Conservation (phyloP, 2,113 vertebrate species). For the Galbula dea region DNA sequence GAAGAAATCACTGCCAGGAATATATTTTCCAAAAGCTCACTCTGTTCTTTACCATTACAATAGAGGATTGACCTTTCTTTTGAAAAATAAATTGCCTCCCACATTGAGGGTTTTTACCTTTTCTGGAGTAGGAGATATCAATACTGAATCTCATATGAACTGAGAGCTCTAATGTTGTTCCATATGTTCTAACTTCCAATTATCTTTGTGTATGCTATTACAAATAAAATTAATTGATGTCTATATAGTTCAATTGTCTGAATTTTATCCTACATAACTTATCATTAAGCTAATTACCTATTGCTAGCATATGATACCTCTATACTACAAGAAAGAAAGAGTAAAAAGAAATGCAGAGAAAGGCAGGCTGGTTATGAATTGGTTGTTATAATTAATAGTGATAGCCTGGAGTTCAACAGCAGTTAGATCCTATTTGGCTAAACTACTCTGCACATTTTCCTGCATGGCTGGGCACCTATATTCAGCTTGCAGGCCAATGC, state of each 20-base stretch:
- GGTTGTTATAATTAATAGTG: not conserved
- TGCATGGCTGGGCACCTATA: not conserved
- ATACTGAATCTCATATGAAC: not conserved
- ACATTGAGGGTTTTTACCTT: constrained; percentile 8
- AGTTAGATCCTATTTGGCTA: not conserved
- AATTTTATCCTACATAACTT: not conserved
- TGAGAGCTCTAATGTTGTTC: not conserved
- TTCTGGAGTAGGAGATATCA: not conserved
- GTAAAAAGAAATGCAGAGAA: not conserved
- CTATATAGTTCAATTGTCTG: not conserved
- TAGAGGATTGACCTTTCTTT: not conserved
- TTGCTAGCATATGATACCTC: not conserved
- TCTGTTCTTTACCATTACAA: constrained; percentile 9
- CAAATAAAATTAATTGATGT: not conserved
- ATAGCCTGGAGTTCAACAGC: not conserved
- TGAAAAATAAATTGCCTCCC: not conserved
- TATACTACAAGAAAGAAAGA: not conserved
- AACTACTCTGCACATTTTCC: not conserved
- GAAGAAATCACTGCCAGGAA: constrained; percentile 14
- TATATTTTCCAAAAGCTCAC: constrained; percentile 37
- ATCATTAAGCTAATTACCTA: not conserved
- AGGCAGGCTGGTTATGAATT: not conserved
- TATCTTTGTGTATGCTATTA: not conserved
- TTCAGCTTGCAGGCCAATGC: not conserved
- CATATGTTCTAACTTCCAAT: not conserved